Base-by-base conservation (phyloP, 2,797 vertebrate species). In the Cottoperca gobio region DNA sequence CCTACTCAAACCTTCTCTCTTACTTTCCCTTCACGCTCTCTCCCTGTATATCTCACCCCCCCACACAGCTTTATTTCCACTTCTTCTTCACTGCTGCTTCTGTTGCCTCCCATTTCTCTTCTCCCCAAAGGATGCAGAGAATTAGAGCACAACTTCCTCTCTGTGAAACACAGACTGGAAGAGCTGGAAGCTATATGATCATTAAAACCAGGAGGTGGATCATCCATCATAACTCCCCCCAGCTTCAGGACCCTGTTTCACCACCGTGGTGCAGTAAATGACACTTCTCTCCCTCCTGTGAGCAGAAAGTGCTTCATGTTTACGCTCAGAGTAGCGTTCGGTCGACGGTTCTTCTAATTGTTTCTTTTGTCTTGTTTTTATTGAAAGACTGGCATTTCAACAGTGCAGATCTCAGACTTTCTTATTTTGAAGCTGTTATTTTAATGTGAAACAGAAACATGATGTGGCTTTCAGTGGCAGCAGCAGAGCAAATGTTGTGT, bases 151-250 rank as follows among this genome's bases (percentile, higher is more conserved):
- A 8, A 14, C 71, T 66, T 82, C 69, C 77, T 76, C 46, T 68
- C 40, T 16, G 23, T 42, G 68, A 70, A 59, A 14, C 69, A 54
- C 9, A 2, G 19, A 5, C 26, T 24, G 49, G 61, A 59, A 6
- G 19, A 65, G 58, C 78, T 64, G 52, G 5, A 6, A 59, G 60
- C 55, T 68, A 3, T 3, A 26, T 23, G 33, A 68, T 86, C 66
- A 79, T 86, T 86, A 81, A 76, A 84, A 73, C 33, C 24, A 35
- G 42, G 49, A 50, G 71, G 31, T 8, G 49, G 66, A 21, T 72
- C 75, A 73, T 89, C 78, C 73, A 74, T 86, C 88, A 80, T 14
- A 24, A 37, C 40, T 9, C 10, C 14, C 39, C 48, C 55, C 43
- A 33, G 72, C 83, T 72, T 6, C 31, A 73, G 66, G 62, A 66